Evolutionary conservation across 2,113 vertebrate species (phyloP), one percentile per base, ranked within the genome.

Genomic region (Nibea albiflora): DNA sequence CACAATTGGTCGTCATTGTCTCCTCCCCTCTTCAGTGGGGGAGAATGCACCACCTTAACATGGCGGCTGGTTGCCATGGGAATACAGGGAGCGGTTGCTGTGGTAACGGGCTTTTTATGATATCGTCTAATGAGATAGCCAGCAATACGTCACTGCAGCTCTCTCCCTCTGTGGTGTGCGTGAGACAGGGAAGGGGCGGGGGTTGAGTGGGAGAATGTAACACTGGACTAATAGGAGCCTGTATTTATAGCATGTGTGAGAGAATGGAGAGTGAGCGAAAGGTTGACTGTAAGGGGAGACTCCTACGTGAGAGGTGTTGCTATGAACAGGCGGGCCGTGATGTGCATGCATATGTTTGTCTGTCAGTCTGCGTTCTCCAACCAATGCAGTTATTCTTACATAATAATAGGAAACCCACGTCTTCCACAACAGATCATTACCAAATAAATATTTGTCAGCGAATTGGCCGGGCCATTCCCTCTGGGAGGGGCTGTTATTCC

Each of bases 91-190:
- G 84, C 86, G 63, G 89, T 93, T 93, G 85, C 92, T 83, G 39
- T 88, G 91, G 86, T 88, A 92, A 95, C 89, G 20, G 69, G 83
- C 79, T 88, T 93, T 93, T 95, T 94, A 92, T 94, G 88, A 93
- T 90, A 90, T 91, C 42, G 56, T 83, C 78, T 93, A 90, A 92
- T 90, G 86, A 94, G 84, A 89, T 80, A 73, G 83, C 76, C 76
- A 66, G 85, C 80, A 84, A 67, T 87, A 92, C 87, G 88, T 93
- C 92, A 93, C 52, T 88, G 87, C 82, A 83, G 90, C 88, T 83
- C 85, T 85, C 79, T 77, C 15, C 24, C 81, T 81, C 61, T 69
- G 42, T 80, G 69, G 77, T 49, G 84, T 71, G 66, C 76, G 69
- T 65, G 81, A 58, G 62, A 80, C 52, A 71, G 78, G 50, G 53